These are phyloP conservation scores for Cremastinae sp. DNA, from an alignment of 2,888 invertebrate genomes.

Conservation along the genomic window DNA sequence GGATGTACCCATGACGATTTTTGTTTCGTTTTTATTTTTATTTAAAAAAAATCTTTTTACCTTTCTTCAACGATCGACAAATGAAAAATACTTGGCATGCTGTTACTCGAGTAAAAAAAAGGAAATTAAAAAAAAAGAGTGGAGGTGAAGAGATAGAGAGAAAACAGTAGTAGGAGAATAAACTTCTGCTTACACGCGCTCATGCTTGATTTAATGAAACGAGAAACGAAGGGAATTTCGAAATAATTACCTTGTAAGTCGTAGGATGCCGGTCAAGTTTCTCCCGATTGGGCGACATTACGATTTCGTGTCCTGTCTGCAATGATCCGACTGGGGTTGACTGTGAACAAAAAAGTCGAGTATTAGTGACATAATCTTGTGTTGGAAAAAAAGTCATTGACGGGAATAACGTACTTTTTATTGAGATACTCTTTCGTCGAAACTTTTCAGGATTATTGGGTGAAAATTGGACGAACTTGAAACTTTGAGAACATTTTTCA, in stretches of 20 bases:
- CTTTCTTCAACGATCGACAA: slow-evolving; percentile 29
- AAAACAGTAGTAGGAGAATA: slow-evolving; percentile 33
- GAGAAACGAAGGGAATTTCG: slow-evolving; percentile 1
- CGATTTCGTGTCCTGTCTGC: slow-evolving; percentile 94
- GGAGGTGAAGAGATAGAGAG: too few species aligned
- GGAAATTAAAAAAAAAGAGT: too few species aligned
- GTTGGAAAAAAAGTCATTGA: background rate
- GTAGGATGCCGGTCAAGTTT: slow-evolving; percentile 85
- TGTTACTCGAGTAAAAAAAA: slow-evolving; percentile 72
- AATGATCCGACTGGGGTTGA: slow-evolving; percentile 96
- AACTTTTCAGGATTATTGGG: background rate
- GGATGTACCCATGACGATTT: background rate
- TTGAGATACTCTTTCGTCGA: slow-evolving; percentile 11
- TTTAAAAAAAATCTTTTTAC: background rate
- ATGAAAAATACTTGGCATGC: slow-evolving; percentile 69
- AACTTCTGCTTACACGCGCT: slow-evolving; percentile 67
- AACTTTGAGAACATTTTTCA: background rate
- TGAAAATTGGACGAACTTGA: background rate
- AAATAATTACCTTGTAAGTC: slow-evolving; percentile 87
- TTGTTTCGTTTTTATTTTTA: slow-evolving; percentile 30
- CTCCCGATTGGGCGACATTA: slow-evolving; percentile 94
- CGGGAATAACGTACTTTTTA: slow-evolving; percentile 70
- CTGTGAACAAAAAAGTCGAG: slow-evolving; percentile 82
- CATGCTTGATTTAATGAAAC: slow-evolving; percentile 68
- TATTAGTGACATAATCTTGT: slow-evolving; percentile 18